phyloP scores from a whole-genome alignment of 1,140 invertebrate genomes.

The Pachyrhynchus sulphureomaculatus region DNA sequence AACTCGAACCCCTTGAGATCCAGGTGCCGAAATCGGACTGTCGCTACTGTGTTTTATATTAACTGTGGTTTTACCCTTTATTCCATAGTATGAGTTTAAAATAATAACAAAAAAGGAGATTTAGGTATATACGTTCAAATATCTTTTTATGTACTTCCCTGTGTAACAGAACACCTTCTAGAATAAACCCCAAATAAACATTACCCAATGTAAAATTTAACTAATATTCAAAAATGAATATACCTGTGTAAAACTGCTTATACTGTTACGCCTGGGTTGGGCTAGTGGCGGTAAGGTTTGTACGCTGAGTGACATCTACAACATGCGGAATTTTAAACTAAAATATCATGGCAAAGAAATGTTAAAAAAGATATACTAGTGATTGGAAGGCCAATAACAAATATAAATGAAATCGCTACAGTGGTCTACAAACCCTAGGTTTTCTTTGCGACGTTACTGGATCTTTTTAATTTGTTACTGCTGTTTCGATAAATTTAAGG shows the following conservation, averaged over 20 bases:
- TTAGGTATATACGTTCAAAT: too few relatives aligned
- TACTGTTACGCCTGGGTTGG: slow-evolving; percentile 52
- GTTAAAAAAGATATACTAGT: not conserved
- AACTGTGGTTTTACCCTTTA: too few relatives aligned
- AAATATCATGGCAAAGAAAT: slow-evolving; percentile 47
- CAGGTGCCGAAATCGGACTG: too few relatives aligned
- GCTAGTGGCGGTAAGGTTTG: slow-evolving; percentile 43
- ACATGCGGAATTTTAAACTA: slow-evolving; percentile 45
- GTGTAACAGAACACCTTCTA: not conserved
- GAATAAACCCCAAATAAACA: not conserved
- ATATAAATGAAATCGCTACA: slow-evolving; percentile 4
- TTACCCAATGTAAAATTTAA: not conserved
- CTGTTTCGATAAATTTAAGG: slow-evolving; percentile 83
- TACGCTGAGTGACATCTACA: slow-evolving; percentile 52
- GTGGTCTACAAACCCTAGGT: slow-evolving; percentile 57
- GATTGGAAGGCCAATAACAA: not conserved
- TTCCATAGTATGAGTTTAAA: too few relatives aligned
- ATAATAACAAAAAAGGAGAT: too few relatives aligned
- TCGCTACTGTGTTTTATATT: too few relatives aligned
- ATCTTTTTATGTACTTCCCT: too few relatives aligned
- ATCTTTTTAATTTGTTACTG: slow-evolving; percentile 87
- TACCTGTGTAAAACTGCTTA: slow-evolving; percentile 48
- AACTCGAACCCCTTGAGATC: too few relatives aligned
- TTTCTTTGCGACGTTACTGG: slow-evolving; percentile 62
- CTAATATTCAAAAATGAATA: slow-evolving; percentile 8